phyloP scores from a whole-genome alignment of 1,140 invertebrate genomes.

The Drosophila paulistorum region DNA sequence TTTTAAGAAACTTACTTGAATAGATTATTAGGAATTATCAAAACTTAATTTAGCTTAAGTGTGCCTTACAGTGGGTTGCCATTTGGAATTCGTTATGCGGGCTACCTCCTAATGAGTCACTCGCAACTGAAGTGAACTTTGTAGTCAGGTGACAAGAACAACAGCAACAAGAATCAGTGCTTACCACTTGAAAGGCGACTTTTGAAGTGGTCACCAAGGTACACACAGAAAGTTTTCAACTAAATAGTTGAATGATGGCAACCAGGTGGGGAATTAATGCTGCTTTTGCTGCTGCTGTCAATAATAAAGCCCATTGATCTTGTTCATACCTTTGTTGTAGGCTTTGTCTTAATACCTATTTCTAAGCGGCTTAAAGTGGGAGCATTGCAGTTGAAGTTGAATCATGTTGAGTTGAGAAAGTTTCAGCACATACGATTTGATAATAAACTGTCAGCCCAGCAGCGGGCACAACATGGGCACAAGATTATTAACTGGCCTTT shows the following conservation, averaged over 20 bases:
- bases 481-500: slow-evolving; percentile 45
- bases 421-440: slow-evolving; percentile 56
- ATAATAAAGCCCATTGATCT: slow-evolving; percentile 69
- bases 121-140: slow-evolving; percentile 15
- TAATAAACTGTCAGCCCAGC: slow-evolving; percentile 29
- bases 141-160: slow-evolving; percentile 60
- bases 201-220: slow-evolving; percentile 67
- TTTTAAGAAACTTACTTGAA: slow-evolving; percentile 74
- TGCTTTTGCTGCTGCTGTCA: background rate
- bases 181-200: slow-evolving; percentile 63
- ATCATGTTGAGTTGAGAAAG: slow-evolving; percentile 38
- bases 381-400: slow-evolving; percentile 25
- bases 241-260: slow-evolving; percentile 7
- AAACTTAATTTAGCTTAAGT: slow-evolving; percentile 80
- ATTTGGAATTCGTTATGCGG: slow-evolving; percentile 23
- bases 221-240: slow-evolving; percentile 52
- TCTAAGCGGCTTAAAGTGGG: slow-evolving; percentile 61
- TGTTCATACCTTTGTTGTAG: slow-evolving; percentile 62
- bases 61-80: slow-evolving; percentile 9
- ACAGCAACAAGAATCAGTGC: slow-evolving; percentile 36
- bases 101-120: slow-evolving; percentile 60
- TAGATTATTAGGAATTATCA: slow-evolving; percentile 82
- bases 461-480: background rate
- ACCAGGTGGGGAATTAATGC: too few species aligned
- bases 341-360: slow-evolving; percentile 37